Evolutionary conservation across 1,140 invertebrate genomes (phyloP), one percentile per base, ranked within the genome.

Genomic region (Chironomus tepperi): DNA sequence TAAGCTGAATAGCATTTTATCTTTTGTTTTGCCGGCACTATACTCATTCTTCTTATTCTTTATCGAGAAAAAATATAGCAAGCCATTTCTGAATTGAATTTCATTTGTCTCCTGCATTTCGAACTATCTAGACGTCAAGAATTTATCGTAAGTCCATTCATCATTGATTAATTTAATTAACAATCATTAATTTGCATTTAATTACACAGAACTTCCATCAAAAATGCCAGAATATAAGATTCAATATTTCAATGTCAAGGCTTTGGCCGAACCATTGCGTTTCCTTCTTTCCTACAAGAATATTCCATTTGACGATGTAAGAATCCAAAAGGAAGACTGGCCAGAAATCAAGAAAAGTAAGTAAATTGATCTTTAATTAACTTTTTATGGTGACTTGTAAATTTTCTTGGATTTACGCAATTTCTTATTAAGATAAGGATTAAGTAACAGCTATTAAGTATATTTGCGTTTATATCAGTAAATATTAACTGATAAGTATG

Each of bases 181-280:
- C 1, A 5, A 5, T 34, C 5, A 34, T 2, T 34, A 34, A 57
- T 15, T 57, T 57, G 9, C 12, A 12, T 57, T n/a, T 12, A 57
- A n/a, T 57, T 57, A 8, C 8, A 57, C 12, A 57, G 47, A 19
- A 34, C 34, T 42, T 42, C 19, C 65, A 19, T 79, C 80, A 74
- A 79, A 81, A 76, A 82, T 81, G 78, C 80, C 82, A 79, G 78
- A 78, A 78, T 88, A 87, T 79, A 87, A 86, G 77, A 80, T 91
- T 12, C 87, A 85, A 74, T 91, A 91, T 77, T 91, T 90, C 81
- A 85, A 88, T 78, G 83, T 88, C 15, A 87, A 86, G 80, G 90
- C 88, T 9, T 80, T 91, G 24, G 90, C 84, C 18, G 90, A 93
- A 80, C 86, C 89, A 2, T 87, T 90, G 75, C 84, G 91, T 75